Evolutionary conservation across 2,797 vertebrate species (phyloP).

Genomic region (Okamejei kenojei): DNA sequence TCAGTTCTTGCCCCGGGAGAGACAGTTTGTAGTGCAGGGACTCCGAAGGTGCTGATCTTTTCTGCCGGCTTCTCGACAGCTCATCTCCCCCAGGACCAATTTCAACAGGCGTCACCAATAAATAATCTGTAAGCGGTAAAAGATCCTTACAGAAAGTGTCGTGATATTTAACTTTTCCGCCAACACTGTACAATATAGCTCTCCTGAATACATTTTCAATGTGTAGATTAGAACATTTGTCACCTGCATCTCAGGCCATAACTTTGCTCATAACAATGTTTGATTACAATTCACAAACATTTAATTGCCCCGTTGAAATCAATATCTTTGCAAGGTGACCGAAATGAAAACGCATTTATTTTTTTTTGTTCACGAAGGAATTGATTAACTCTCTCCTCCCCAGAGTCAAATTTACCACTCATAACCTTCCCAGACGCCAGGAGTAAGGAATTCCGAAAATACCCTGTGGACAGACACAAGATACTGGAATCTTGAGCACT

Average conservation of each 20-base stretch:
- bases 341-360: background rate
- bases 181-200: conserved; percentile 31
- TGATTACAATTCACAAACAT: too few relatives aligned
- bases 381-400: background rate
- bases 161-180: background rate
- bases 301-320: too few relatives aligned
- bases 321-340: background rate
- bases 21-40: conserved; percentile 80
- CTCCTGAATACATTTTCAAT: background rate
- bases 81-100: conserved; percentile 75
- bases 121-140: conserved; percentile 71
- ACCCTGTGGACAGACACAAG: too few relatives aligned
- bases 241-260: too few relatives aligned
- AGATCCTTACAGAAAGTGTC: conserved; percentile 44
- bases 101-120: conserved; percentile 82
- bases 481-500: too few relatives aligned
- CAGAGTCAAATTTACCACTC: background rate
- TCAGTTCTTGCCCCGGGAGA: conserved; percentile 83
- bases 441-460: too few relatives aligned
- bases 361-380: background rate
- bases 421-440: too few relatives aligned
- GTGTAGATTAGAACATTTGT: too few relatives aligned
- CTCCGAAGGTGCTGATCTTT: conserved; percentile 64
- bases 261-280: too few relatives aligned
- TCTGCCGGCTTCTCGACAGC: conserved; percentile 67